Evolutionary conservation across 2,797 vertebrate species (phyloP), one percentile per base, ranked within the genome.

Genomic region (Pseudomugil tenellus): DNA sequence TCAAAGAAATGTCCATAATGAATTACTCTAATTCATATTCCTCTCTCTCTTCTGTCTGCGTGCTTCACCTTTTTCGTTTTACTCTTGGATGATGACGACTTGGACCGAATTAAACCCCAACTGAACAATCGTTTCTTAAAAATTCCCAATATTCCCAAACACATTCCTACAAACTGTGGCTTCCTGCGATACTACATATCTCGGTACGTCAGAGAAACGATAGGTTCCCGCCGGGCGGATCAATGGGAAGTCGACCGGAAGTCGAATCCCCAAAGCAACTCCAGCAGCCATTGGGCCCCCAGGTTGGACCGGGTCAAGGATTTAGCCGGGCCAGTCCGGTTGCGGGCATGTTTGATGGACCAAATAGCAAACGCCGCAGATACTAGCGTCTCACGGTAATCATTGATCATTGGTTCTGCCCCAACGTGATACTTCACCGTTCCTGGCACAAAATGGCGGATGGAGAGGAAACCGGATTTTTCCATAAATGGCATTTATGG

Each of bases 301-400:
- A 88, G 16, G 78, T 21, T 23, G 95, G 94, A 91, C 83, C 78
- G 3, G 89, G 94, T 62, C 92, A 90, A 77, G 95, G 94, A 79
- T 98, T 96, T 91, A 95, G 94, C 86, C 92, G 95, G 93, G 96
- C 95, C 83, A 96, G 88, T 79, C 96, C 95, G 84, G 93, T 92
- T 76, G 94, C 93, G 76, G 88, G 75, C 4, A 94, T 91, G 84
- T 97, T 96, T 92, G 97, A 98, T 71, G 96, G 95, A 74, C 95
- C 96, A 86, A 93, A 92, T 83, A 97, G 93, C 93, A 98, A 98
- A 77, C 96, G 96, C n/a, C 95, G 96, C 79, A 94, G 96, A 94
- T 98, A 95, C 74, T 98, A 58, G 89, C 25, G 32, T 34, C 6
- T n/a, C 5, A 1, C 7, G 0, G 2, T 35, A 61, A 26, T 64